Evolutionary conservation across 2,797 vertebrate genomes (phyloP).

Genomic region (Labeo calbasu): DNA sequence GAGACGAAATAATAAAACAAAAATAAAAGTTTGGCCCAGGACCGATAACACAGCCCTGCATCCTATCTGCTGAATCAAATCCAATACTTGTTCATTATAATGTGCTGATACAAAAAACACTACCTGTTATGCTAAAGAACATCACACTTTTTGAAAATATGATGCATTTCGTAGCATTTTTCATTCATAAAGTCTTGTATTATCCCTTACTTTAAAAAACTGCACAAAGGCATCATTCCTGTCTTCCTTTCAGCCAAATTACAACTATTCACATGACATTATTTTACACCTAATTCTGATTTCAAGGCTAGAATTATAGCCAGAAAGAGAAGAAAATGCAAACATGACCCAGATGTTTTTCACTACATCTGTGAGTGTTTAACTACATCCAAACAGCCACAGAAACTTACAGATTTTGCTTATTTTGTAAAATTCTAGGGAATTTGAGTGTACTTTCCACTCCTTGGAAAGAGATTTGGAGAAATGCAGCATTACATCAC

Average conservation of each 20-base stretch:
- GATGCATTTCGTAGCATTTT: background rate
- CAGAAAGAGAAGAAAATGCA: background rate
- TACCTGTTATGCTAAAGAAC: background rate
- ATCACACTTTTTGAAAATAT: background rate
- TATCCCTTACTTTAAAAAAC: too few species aligned
- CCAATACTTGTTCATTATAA: background rate
- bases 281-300: background rate
- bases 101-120: too few species aligned
- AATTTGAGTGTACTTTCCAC: too few species aligned
- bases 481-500: background rate
- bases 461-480: background rate
- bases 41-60: background rate
- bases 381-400: background rate
- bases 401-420: background rate
- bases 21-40: background rate
- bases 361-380: background rate
- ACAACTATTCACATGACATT: background rate
- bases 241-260: background rate
- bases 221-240: background rate
- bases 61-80: background rate
- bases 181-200: background rate
- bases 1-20: conserved; percentile 10
- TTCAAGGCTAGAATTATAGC: background rate
- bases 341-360: background rate
- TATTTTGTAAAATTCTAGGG: background rate